phyloP scores from a whole-genome alignment of 2,797 vertebrate species.

The Hozukius guyotensis region DNA sequence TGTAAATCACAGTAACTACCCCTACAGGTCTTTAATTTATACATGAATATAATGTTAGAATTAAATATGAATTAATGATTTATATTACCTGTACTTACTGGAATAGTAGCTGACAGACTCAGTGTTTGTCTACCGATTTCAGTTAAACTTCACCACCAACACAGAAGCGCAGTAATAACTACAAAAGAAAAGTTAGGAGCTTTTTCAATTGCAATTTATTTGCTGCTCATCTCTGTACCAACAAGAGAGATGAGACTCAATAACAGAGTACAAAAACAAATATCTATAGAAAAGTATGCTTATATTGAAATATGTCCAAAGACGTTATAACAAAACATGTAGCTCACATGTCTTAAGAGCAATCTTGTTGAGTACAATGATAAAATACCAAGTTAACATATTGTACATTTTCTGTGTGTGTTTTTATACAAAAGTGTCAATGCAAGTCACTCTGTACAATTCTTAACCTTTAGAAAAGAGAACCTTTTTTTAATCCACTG shows the following conservation, averaged over 20 bases:
- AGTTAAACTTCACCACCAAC: not conserved
- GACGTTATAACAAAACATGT: conserved; percentile 82
- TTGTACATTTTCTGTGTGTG: conserved; percentile 82
- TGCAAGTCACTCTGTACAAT: conserved; percentile 82
- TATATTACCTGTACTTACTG: not conserved
- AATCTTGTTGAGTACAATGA: conserved; percentile 75
- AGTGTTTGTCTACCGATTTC: not conserved
- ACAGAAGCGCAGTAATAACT: not conserved
- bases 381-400: conserved; percentile 84
- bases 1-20: not conserved
- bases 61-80: not conserved
- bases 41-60: not conserved
- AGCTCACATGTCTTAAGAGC: conserved; percentile 78
- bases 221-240: conserved; percentile 81
- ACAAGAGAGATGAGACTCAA: conserved; percentile 83
- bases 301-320: conserved; percentile 87
- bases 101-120: not conserved
- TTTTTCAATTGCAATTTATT: conserved; percentile 85
- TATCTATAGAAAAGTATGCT: conserved; percentile 89
- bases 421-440: conserved; percentile 86
- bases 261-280: conserved; percentile 89
- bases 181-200: conserved; percentile 11
- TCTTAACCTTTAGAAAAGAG: conserved; percentile 76
- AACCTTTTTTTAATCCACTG: conserved; percentile 83
- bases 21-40: not conserved